Evolutionary conservation across 1,140 invertebrate species (phyloP).

Genomic region (Dendroctonus valens): DNA sequence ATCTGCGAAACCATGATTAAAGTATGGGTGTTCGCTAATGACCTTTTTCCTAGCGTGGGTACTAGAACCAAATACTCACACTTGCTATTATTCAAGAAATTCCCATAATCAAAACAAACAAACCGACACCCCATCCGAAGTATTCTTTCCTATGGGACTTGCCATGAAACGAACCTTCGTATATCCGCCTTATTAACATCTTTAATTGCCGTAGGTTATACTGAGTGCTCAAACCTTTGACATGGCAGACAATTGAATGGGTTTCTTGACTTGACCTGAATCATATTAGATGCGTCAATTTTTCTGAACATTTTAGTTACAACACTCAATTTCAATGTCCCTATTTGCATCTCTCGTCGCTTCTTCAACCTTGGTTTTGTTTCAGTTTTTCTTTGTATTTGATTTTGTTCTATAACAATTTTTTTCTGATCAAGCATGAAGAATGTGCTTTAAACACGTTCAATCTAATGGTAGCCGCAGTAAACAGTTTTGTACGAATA

Average conservation of each 20-base stretch:
- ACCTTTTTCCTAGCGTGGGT: conserved; percentile 10
- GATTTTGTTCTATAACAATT: neutral
- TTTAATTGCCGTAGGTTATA: conserved; percentile 12
- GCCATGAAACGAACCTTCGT: conserved; percentile 12
- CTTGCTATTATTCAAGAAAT: conserved; percentile 19
- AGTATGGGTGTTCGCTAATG: neutral
- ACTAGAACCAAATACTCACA: conserved; percentile 4
- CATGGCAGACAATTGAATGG: too few relatives aligned
- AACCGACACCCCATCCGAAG: conserved; percentile 16
- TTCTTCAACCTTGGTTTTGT: too few relatives aligned
- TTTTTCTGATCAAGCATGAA: conserved; percentile 1
- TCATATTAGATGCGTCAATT: too few relatives aligned
- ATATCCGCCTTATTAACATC: conserved; percentile 19
- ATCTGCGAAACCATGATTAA: too few relatives aligned
- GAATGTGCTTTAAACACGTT: too few relatives aligned
- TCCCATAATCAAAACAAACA: conserved; percentile 23
- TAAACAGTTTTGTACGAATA: neutral
- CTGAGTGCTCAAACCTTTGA: neutral
- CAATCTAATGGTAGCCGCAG: too few relatives aligned
- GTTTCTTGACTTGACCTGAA: too few relatives aligned
- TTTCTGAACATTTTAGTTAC: too few relatives aligned
- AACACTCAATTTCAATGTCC: too few relatives aligned
- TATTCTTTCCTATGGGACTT: conserved; percentile 21
- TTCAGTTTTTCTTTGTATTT: neutral
- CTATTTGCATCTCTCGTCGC: too few relatives aligned